Evolutionary conservation across 2,797 vertebrate species (phyloP).

Genomic region (Paramormyrops hopkinsi): DNA sequence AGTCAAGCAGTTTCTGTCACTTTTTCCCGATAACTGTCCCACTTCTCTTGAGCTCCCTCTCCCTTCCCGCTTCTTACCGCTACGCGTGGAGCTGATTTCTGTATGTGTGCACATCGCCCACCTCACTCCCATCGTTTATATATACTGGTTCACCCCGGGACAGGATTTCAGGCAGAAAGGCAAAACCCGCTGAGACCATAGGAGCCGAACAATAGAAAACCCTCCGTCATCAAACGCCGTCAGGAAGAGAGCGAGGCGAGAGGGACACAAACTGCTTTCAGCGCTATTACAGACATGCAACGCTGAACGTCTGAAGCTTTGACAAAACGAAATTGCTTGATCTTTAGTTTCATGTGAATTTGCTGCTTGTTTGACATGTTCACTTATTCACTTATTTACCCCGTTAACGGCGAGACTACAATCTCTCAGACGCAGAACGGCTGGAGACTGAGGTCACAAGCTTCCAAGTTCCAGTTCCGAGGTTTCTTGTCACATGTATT

Average conservation of each 20-base stretch:
- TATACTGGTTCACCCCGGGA: conserved; percentile 64
- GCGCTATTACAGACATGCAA: background rate
- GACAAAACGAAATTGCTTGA: background rate
- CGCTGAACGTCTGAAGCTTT: background rate
- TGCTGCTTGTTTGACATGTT: background rate
- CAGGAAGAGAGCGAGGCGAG: conserved; percentile 30
- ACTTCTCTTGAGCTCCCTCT: background rate
- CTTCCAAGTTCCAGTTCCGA: background rate
- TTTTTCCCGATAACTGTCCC: background rate
- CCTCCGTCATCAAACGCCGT: conserved; percentile 59
- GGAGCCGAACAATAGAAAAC: conserved; percentile 58
- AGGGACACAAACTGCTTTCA: conserved; percentile 26
- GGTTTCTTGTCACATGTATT: background rate
- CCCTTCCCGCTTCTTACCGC: conserved; percentile 51
- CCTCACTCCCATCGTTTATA: conserved; percentile 52
- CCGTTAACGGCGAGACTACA: background rate
- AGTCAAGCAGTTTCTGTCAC: background rate
- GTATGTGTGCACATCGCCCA: conserved; percentile 53
- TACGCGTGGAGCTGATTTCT: conserved; percentile 50
- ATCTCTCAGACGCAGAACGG: background rate
- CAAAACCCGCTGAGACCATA: conserved; percentile 65
- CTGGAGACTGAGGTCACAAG: background rate
- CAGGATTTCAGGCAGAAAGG: conserved; percentile 60
- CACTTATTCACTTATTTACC: background rate
- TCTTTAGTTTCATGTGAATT: background rate